Conservation (phyloP, 2,888 invertebrate genomes). For the Bhutanitis thaidina region DNA sequence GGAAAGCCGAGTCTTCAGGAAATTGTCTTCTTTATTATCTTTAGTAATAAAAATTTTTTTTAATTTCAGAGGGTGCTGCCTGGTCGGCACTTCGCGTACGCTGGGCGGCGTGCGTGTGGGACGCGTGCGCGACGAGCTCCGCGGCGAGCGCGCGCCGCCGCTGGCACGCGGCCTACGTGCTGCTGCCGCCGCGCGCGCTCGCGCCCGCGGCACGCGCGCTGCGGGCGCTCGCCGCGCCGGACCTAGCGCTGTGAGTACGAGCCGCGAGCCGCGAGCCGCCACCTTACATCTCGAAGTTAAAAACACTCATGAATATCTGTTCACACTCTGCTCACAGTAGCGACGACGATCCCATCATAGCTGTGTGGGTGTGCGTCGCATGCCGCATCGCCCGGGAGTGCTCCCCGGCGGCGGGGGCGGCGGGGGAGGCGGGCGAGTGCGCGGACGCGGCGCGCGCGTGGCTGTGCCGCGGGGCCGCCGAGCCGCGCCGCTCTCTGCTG, state of each 20-base stretch:
- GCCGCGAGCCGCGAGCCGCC: no score
- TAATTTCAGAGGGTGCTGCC: conserved; percentile 28
- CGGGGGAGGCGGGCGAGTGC: conserved; percentile 1
- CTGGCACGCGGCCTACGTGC: conserved; percentile 49
- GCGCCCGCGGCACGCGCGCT: conserved; percentile 21
- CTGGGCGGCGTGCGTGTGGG: conserved; percentile 39
- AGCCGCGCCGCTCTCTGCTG: conserved; percentile 43
- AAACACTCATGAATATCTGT: no score
- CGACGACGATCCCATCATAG: conserved; percentile 49
- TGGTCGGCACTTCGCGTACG: conserved; percentile 38
- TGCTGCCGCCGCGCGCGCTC: conserved; percentile 24
- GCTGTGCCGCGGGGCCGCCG: conserved; percentile 43
- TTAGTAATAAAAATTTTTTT: no score
- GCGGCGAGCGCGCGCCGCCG: conserved; percentile 31
- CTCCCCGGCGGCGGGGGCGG: neutral
- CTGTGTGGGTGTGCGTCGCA: conserved; percentile 55
- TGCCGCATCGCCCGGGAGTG: conserved; percentile 32
- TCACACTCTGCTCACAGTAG: conserved; percentile 31
- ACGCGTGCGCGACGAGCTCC: conserved; percentile 26
- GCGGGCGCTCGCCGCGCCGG: conserved; percentile 31
- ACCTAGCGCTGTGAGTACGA: conserved; percentile 54
- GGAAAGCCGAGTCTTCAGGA: no score
- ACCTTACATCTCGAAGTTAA: no score
- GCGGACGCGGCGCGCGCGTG: conserved; percentile 27
- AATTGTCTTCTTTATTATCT: no score